Evolutionary conservation across 2,888 invertebrate genomes (phyloP).

Genomic region (Liodrosophila aerea): DNA sequence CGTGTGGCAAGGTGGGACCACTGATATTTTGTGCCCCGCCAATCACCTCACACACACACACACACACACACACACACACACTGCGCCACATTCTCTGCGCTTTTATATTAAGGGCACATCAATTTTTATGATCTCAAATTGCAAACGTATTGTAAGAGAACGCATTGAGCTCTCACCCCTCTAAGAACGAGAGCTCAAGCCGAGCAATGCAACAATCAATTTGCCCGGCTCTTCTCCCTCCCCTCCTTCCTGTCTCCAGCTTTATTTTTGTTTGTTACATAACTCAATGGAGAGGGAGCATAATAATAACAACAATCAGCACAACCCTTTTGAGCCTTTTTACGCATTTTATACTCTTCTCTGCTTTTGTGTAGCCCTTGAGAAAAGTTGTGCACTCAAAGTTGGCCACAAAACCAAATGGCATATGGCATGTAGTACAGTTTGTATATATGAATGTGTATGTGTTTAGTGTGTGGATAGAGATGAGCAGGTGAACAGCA

Average conservation of each 20-base stretch:
- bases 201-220: slow-evolving; percentile 71
- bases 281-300: slow-evolving; percentile 61
- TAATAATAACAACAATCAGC: slow-evolving; percentile 71
- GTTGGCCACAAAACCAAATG: slow-evolving; percentile 64
- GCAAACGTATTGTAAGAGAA: slow-evolving; percentile 55
- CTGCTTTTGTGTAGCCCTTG: slow-evolving; percentile 51
- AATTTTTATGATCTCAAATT: slow-evolving; percentile 76
- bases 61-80: slow-evolving; percentile 20
- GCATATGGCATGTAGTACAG: slow-evolving; percentile 35
- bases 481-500: too few relatives aligned
- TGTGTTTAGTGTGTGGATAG: not conserved
- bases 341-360: too few relatives aligned
- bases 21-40: slow-evolving; percentile 54
- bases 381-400: slow-evolving; percentile 77
- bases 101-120: slow-evolving; percentile 45
- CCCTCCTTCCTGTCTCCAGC: not conserved
- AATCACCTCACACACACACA: slow-evolving; percentile 4
- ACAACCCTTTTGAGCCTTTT: slow-evolving; percentile 66
- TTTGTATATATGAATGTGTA: slow-evolving; percentile 22
- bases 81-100: not conserved
- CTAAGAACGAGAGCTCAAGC: slow-evolving; percentile 10
- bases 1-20: slow-evolving; percentile 46
- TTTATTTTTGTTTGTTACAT: slow-evolving; percentile 62
- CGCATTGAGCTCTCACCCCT: slow-evolving; percentile 18
- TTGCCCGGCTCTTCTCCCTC: slow-evolving; percentile 39